Evolutionary conservation across 1,140 invertebrate species (phyloP), one percentile per base, ranked within the genome.

Genomic region (Cyrtorhinus lividipennis): DNA sequence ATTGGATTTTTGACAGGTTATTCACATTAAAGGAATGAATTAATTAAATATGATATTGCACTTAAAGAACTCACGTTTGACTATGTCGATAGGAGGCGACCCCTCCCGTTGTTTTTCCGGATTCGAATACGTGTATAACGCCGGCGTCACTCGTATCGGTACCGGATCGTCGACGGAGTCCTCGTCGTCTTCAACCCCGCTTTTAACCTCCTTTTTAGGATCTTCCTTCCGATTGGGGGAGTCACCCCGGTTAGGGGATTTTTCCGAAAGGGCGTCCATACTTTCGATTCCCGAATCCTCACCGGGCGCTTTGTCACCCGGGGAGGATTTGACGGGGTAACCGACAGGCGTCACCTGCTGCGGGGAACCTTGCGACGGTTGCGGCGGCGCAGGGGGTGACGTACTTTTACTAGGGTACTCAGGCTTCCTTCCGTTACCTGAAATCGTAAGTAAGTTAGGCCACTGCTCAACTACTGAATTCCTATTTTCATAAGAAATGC

Each of bases 261-360:
- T 94, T 70, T 94, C 90, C 23, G 89, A 92, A 2, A 92, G 72
- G 1, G 90, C 90, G 71, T 94, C 90, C 90, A 92, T 92, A 2
- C 88, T 92, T 71, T 94, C 90, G 20, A 94, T 92, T 1, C 90
- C 90, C 45, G 89, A 92, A 74, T 93, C 90, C 72, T 94, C 90
- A 22, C 89, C 89, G 65, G 24, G 56, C 12, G 24, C 30, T 13
- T 53, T 25, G 2, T 13, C 56, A 8, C 24, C 23, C 10, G 58
- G 58, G 2, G 58, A 59, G 10, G 24, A 26, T 30, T 59, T 59
- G 24, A 26, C 58, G 3, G 58, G 58, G 25, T 59, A 59, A 3
- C 48, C 48, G 13, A 15, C 24, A 2, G 58, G 26, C 23, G 58
- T 59, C 58, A 59, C 27, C 58, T 59, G 58, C 10, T 53, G 48